These are phyloP conservation scores for Myotis davidii DNA, from an alignment of 2,113 vertebrate species.

Conservation along the genomic window DNA sequence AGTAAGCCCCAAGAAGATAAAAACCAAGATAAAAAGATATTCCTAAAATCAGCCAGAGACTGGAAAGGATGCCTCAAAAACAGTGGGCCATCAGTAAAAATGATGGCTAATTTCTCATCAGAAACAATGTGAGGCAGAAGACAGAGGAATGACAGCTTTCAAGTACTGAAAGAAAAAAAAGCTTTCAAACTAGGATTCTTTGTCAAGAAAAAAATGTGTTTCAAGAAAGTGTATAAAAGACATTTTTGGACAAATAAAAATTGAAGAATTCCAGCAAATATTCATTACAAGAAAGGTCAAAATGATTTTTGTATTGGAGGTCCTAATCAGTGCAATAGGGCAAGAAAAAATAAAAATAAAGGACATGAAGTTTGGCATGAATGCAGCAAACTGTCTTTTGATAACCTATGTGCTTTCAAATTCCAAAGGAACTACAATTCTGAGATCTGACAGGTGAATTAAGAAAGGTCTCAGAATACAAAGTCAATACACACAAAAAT, in stretches of 20 bases:
- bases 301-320: not conserved
- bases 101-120: not conserved
- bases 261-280: not conserved
- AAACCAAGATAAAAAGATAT: not conserved
- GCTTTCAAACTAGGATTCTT: not conserved
- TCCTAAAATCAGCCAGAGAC: not conserved
- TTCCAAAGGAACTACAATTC: not conserved
- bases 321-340: not conserved
- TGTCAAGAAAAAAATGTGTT: not conserved
- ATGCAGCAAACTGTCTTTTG: not conserved
- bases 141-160: not conserved
- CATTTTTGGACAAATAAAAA: not conserved
- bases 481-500: not conserved
- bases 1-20: not conserved
- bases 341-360: not conserved
- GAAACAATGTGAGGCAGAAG: not conserved
- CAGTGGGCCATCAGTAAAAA: not conserved
- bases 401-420: not conserved
- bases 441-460: not conserved
- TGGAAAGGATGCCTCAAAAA: not conserved
- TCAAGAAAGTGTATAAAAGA: not conserved
- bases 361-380: not conserved
- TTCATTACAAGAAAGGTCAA: not conserved
- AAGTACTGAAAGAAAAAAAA: not conserved
- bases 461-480: not conserved